A percentile compares a stretch with the other conserved stretches of the same genome.
Conservation (phyloP, 2,888 invertebrate species). For the Synanthedon tipuliformis region DNA sequence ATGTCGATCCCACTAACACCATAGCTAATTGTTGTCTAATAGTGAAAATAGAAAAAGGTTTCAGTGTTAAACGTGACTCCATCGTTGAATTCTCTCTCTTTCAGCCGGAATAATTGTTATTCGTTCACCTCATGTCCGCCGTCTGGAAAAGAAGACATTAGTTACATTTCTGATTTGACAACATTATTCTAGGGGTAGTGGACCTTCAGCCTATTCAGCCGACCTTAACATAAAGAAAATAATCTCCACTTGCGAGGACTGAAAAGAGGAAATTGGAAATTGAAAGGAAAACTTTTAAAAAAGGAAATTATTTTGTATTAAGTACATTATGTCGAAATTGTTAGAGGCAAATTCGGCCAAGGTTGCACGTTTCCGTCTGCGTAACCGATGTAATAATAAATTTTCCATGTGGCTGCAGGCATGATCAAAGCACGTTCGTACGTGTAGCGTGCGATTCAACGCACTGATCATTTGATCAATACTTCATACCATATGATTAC, state of each 20-base stretch:
- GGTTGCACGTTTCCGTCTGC: not conserved
- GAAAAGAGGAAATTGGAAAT: too few species aligned
- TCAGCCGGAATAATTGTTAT: not conserved
- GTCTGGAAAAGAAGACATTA: not conserved
- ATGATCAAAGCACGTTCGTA: constrained; percentile 21
- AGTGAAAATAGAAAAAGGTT: not conserved
- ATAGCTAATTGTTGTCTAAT: not conserved
- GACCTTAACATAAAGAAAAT: too few species aligned
- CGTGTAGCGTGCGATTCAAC: constrained; percentile 10
- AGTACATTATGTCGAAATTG: too few species aligned
- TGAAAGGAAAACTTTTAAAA: too few species aligned
- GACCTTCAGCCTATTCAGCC: too few species aligned
- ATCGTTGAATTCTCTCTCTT: not conserved
- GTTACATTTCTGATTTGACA: not conserved
- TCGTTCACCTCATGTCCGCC: not conserved
- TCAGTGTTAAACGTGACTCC: not conserved
- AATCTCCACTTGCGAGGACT: too few species aligned
- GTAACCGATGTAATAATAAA: not conserved
- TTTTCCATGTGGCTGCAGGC: constrained; percentile 17
- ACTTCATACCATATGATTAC: too few species aligned
- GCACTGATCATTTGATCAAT: constrained; percentile 6
- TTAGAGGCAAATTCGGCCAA: too few species aligned
- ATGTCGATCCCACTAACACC: not conserved
- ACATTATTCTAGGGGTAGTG: too few species aligned
- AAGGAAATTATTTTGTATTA: too few species aligned